Percentiles rank a stretch among this genome's conserved stretches.
These are phyloP conservation scores for Microplitis manilae DNA, from an alignment of 2,888 invertebrate genomes.

Conservation along the genomic window DNA sequence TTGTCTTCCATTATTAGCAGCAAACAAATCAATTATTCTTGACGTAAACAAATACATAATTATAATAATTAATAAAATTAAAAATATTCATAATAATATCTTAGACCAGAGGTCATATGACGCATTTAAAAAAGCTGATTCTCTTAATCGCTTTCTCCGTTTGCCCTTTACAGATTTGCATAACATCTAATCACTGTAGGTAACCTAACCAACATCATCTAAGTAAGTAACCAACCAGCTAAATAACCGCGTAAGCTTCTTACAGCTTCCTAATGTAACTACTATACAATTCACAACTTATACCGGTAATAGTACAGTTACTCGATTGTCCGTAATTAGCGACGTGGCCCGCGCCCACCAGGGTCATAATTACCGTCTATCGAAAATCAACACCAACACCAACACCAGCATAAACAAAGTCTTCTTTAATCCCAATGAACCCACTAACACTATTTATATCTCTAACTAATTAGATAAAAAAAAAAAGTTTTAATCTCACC, in stretches of 20 bases:
- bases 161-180: slow-evolving; percentile 65
- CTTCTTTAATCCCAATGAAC: too few species aligned
- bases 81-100: not conserved
- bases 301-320: not conserved
- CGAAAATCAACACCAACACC: slow-evolving; percentile 38
- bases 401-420: slow-evolving; percentile 15
- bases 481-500: too few species aligned
- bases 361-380: slow-evolving; percentile 54
- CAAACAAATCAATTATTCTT: not conserved
- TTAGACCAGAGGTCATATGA: slow-evolving; percentile 30
- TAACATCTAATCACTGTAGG: slow-evolving; percentile 50
- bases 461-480: too few species aligned
- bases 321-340: slow-evolving; percentile 69
- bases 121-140: slow-evolving; percentile 57
- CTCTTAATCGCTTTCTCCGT: slow-evolving; percentile 62
- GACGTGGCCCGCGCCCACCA: slow-evolving; percentile 68
- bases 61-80: too few species aligned
- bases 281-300: slow-evolving; percentile 6
- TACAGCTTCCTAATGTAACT: slow-evolving; percentile 23
- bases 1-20: too few species aligned
- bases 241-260: slow-evolving; percentile 5
- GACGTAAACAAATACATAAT: not conserved
- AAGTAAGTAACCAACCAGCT: not conserved
- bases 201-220: slow-evolving; percentile 3
- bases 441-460: too few species aligned